These are phyloP conservation scores for Magallana nippona DNA, from an alignment of 2,888 invertebrate genomes.

Conservation along the genomic window DNA sequence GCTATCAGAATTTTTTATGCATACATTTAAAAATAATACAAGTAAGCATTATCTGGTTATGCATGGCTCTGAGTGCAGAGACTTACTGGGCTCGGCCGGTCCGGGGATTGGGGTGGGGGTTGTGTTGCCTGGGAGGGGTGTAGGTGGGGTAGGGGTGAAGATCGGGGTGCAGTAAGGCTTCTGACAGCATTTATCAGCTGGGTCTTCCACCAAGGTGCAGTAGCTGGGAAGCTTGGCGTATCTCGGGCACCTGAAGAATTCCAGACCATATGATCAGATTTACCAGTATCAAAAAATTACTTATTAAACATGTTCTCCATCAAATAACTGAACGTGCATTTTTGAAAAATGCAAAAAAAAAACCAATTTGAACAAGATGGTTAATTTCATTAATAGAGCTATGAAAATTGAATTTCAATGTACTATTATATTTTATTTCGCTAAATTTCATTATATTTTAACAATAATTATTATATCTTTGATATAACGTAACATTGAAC, in stretches of 20 bases:
- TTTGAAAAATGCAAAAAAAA: too few species aligned
- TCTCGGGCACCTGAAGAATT: conserved; percentile 60
- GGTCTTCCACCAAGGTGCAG: conserved; percentile 63
- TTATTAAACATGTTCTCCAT: too few species aligned
- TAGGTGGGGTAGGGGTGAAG: conserved; percentile 50
- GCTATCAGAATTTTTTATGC: too few species aligned
- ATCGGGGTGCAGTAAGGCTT: conserved; percentile 59
- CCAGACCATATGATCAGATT: neutral
- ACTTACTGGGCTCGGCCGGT: conserved; percentile 63
- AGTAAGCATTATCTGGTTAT: conserved; percentile 65
- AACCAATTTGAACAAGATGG: too few species aligned
- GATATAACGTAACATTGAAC: too few species aligned
- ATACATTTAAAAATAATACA: neutral
- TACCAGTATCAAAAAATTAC: too few species aligned
- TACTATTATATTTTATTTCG: too few species aligned
- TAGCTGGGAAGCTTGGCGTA: conserved; percentile 60
- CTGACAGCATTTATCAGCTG: conserved; percentile 65
- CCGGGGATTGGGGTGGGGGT: conserved; percentile 51
- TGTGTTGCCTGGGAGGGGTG: conserved; percentile 49
- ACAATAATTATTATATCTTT: too few species aligned
- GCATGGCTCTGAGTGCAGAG: conserved; percentile 62
- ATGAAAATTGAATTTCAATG: too few species aligned
- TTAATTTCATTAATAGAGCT: too few species aligned
- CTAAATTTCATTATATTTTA: too few species aligned
- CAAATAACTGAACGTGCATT: too few species aligned